Base-by-base conservation (phyloP, 2,888 invertebrate genomes). In the Leucania comma region DNA sequence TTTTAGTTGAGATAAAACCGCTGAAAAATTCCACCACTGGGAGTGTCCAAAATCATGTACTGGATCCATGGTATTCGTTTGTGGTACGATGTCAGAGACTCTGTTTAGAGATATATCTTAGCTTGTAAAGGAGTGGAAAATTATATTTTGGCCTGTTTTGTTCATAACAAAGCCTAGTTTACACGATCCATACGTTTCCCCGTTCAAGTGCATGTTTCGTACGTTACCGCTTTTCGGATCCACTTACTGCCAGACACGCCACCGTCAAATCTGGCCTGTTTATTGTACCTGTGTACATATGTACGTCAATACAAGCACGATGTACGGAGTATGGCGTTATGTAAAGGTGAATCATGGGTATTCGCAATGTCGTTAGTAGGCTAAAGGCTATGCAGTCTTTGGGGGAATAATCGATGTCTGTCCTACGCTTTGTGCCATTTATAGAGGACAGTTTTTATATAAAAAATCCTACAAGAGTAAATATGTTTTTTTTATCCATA, bases 211-310 rank as follows among this genome's bases (percentile, higher is more conserved):
- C 57, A 67, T 67, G 66, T 70, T 68, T 48, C 38, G 51, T 53
- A 38, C 64, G 35, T 64, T 76, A 61, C 64, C 60, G 67, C 54
- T 76, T 67, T 81, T 76, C 77, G 64, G 46, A 68, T 64, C 67
- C 76, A 70, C 80, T 78, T 76, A 75, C 62, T 46, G 22, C 10
- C 61, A 71, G 61, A 62, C 81, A 76, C 64, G 78, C 63, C 56
- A 59, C 32, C 38, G 14, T 50, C 38, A 70, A 54, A 80, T 67
- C 63, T 61, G 48, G 53, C 26, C 35, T 68, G 1, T 42, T 12
- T 68, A 20, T 51, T 62, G 60, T 73, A 35, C 58, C 24, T 51
- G 53, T 17, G 5, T 42, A 20, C 42, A 1, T 48, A 32, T 17
- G 24, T 50, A 56, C 17, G 63, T 53, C 22, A 35, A 35, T 35